Evolutionary conservation across 2,797 vertebrate genomes (phyloP).

Genomic region (Coregonus ussuriensis): DNA sequence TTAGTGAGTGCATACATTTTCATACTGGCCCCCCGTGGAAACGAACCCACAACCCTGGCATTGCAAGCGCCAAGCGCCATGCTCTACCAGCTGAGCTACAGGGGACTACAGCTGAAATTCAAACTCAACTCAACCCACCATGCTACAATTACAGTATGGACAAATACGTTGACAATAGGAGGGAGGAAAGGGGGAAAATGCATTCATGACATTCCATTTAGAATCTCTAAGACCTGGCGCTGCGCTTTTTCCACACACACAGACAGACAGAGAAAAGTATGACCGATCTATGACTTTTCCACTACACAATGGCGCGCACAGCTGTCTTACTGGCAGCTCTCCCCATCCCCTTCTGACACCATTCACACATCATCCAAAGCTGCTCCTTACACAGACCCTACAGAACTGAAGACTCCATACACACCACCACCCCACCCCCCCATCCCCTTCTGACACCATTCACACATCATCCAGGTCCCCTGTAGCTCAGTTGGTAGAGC

Average conservation of each 20-base stretch:
- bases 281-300: constrained; percentile 41
- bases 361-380: constrained; percentile 36
- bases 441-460: too few species aligned
- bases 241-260: constrained; percentile 47
- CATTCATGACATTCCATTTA: constrained; percentile 48
- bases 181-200: constrained; percentile 51
- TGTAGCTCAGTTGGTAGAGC: too few species aligned
- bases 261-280: constrained; percentile 34
- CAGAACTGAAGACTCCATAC: constrained; percentile 22
- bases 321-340: constrained; percentile 42
- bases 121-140: not conserved
- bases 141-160: not conserved
- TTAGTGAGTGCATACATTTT: too few species aligned
- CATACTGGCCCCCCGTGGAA: too few species aligned
- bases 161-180: constrained; percentile 13
- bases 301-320: constrained; percentile 18
- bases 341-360: constrained; percentile 16
- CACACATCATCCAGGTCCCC: too few species aligned
- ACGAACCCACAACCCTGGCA: too few species aligned
- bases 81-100: too few species aligned
- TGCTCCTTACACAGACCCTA: not conserved
- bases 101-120: not conserved
- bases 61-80: too few species aligned
- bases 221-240: constrained; percentile 50
- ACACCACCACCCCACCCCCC: not conserved